These are phyloP conservation scores for Bombus pascuorum DNA, from an alignment of 1,140 invertebrate species.

Conservation along the genomic window DNA sequence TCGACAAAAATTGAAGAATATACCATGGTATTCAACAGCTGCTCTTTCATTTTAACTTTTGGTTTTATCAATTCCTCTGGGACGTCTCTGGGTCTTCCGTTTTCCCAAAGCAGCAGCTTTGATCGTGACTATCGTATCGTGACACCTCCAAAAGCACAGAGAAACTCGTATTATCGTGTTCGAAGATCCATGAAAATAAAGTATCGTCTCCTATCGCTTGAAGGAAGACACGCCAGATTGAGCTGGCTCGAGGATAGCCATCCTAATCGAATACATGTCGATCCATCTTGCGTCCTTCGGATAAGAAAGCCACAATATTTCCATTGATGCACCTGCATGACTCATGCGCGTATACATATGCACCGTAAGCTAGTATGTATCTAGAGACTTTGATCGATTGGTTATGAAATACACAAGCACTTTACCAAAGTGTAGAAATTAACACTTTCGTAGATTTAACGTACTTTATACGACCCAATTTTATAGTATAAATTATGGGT, in stretches of 20 bases:
- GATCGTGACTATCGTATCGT: not conserved
- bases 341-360: not conserved
- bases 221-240: constrained; percentile 25
- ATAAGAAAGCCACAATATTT: not conserved
- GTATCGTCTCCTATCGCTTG: constrained; percentile 4
- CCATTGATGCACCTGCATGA: not conserved
- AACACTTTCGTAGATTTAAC: not conserved
- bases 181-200: constrained; percentile 57
- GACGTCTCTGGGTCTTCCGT: not conserved
- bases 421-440: not conserved
- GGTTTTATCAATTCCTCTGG: constrained; percentile 6
- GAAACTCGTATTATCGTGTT: constrained; percentile 35
- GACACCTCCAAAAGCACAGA: not conserved
- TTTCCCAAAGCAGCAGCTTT: not conserved
- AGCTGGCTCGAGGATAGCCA: not conserved
- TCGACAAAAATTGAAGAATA: too few species aligned
- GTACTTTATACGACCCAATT: not conserved
- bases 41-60: not conserved
- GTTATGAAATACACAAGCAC: too few species aligned
- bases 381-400: not conserved
- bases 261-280: constrained; percentile 26
- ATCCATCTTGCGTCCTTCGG: constrained; percentile 17
- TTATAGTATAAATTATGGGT: not conserved
- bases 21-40: too few species aligned
- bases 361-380: not conserved